Base-by-base conservation (phyloP, 2,888 invertebrate species). In the Syritta pipiens region DNA sequence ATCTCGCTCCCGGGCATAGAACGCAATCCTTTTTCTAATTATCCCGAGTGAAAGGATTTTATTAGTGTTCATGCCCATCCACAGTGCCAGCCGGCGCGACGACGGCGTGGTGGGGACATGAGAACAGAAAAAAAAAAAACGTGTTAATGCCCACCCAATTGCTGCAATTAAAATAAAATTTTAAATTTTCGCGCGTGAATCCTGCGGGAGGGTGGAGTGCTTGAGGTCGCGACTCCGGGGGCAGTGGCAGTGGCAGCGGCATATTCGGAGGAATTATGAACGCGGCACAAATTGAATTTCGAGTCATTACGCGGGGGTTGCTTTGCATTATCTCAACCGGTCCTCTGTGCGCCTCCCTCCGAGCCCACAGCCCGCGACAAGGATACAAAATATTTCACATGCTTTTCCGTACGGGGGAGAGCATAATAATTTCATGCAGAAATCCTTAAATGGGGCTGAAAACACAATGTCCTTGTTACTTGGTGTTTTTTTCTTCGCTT, bases 21-120 rank as follows among this genome's bases (percentile, higher is more conserved):
- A n/a, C n/a, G n/a, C 63, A 67, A 72, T 77, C 77, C 77, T 72
- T 77, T 77, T 77, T 77, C 77, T 72, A 77, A 72, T 77, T 72
- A 77, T 77, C 72, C 60, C 48, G 67, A 72, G 72, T 77, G 65
- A 65, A 60, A 67, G 72, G 72, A 72, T 72, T 77, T 77, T 72
- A 72, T 77, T 77, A 67, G 72, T 48, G 48, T 44, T 22, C 75
- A 55, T 30, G 24, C 20, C 40, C 35, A n/a, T 4, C 35, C 12
- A 1, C 40, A 4, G 9, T 9, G 2, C 28, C 28, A 28, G 2
- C 28, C 12, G 1, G 6, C 37, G 17, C n/a, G n/a, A n/a, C n/a
- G n/a, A n/a, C n/a, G n/a, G n/a, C n/a, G n/a, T n/a, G n/a, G n/a
- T n/a, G n/a, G n/a, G n/a, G n/a, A n/a, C n/a, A n/a, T n/a, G n/a